phyloP scores from a whole-genome alignment of 2,113 vertebrate species.

The Mirounga angustirostris region DNA sequence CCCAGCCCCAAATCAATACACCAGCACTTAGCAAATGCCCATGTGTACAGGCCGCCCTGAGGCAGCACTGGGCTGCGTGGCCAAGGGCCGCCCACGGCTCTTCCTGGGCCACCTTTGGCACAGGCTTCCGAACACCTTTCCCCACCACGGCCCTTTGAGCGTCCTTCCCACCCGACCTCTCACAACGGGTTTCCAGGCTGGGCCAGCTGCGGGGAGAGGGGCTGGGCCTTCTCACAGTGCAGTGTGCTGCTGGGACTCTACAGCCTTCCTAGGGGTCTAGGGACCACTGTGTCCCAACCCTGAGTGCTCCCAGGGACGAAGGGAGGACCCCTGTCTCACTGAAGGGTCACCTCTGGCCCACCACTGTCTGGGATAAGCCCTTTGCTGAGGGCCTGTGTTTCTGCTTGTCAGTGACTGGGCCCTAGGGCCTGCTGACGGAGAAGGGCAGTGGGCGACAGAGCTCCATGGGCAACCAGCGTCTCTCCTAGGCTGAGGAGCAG shows the following conservation, averaged over 20 bases:
- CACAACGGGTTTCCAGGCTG: neutral
- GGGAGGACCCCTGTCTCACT: neutral
- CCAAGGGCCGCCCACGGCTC: neutral
- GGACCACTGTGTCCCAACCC: neutral
- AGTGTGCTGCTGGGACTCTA: neutral
- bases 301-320: neutral
- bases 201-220: neutral
- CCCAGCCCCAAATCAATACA: neutral
- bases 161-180: neutral
- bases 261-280: neutral
- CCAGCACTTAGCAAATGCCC: neutral
- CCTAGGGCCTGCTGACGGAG: neutral
- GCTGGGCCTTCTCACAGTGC: neutral
- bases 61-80: neutral
- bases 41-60: accelerated
- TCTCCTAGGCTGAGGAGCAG: neutral
- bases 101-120: neutral
- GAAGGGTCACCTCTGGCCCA: neutral
- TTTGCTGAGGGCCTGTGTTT: neutral
- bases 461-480: neutral
- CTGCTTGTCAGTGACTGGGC: neutral
- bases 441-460: neutral
- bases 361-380: neutral
- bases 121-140: neutral
- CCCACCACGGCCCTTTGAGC: neutral